A percentile compares a stretch with the other conserved stretches of the same genome.
Evolutionary conservation across 1,140 invertebrate species (phyloP).

Genomic region (Cyrtorhinus lividipennis): DNA sequence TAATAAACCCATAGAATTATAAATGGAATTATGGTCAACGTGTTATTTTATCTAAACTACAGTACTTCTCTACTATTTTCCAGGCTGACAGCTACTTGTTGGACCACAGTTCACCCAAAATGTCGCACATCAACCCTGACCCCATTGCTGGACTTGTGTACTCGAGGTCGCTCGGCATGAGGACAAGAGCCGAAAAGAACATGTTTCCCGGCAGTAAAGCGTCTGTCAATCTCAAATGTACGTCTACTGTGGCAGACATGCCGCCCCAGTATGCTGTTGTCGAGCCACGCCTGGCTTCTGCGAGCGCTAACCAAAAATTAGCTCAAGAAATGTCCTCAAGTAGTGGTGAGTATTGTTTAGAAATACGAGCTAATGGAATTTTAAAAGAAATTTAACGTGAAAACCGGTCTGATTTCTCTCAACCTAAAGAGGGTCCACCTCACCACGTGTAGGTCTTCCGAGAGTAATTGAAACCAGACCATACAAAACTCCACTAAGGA

Average conservation of each 20-base stretch:
- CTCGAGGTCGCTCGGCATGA: constrained; percentile 20
- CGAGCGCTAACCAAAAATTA: constrained; percentile 16
- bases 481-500: too few relatives aligned
- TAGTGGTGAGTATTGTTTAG: too few relatives aligned
- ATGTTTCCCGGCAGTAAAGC: constrained; percentile 20
- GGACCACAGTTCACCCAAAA: constrained; percentile 13
- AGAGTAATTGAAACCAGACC: too few relatives aligned
- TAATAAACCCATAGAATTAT: too few relatives aligned
- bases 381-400: too few relatives aligned
- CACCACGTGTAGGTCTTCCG: too few relatives aligned
- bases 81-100: constrained; percentile 20
- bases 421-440: too few relatives aligned
- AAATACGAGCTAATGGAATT: too few relatives aligned
- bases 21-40: neutral
- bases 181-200: constrained; percentile 21
- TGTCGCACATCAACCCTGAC: constrained; percentile 10
- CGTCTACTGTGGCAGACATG: constrained; percentile 64
- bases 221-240: constrained; percentile 38
- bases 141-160: constrained; percentile 12
- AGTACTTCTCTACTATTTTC: neutral
- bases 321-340: constrained; percentile 15
- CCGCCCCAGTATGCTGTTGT: neutral
- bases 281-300: constrained; percentile 15
- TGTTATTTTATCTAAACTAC: neutral
- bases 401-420: too few relatives aligned